Conservation (phyloP, 1,140 invertebrate species). For the Ephestia elutella region DNA sequence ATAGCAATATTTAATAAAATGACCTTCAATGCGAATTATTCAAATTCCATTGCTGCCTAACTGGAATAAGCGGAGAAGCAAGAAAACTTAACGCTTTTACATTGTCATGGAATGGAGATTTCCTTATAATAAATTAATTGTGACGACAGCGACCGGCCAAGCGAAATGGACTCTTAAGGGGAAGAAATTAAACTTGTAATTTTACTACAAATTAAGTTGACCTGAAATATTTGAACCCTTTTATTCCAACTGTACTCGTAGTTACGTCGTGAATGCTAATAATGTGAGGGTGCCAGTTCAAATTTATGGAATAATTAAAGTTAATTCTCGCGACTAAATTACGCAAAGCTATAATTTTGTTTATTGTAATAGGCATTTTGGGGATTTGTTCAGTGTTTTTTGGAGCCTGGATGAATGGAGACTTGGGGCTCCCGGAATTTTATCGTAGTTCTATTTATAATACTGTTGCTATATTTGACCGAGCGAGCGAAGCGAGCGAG, state of each 20-base stretch:
- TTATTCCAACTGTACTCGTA: conserved; percentile 46
- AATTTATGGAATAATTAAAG: conserved; percentile 72
- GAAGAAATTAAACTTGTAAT: conserved; percentile 59
- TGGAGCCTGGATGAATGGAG: background rate
- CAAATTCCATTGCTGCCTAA: conserved; percentile 6
- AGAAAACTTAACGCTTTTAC: conserved; percentile 49
- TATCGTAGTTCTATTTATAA: background rate
- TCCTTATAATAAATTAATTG: conserved; percentile 67
- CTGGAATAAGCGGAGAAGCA: conserved; percentile 8
- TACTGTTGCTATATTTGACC: too few relatives aligned
- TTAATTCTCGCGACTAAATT: conserved; percentile 59
- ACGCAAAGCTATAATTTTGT: conserved; percentile 40
- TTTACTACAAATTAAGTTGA: conserved; percentile 58
- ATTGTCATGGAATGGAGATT: conserved; percentile 64
- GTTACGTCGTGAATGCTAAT: conserved; percentile 68
- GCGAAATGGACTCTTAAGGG: conserved; percentile 57
- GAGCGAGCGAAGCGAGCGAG: too few relatives aligned
- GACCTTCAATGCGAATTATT: conserved; percentile 1
- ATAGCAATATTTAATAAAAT: background rate
- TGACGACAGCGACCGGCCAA: conserved; percentile 41
- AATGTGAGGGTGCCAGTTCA: conserved; percentile 59
- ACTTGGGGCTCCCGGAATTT: background rate
- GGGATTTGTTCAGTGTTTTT: conserved; percentile 8
- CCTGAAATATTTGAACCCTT: conserved; percentile 67
- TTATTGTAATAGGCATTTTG: conserved; percentile 12